phyloP scores from a whole-genome alignment of 1,140 invertebrate genomes.

The Ceratina australensis region DNA sequence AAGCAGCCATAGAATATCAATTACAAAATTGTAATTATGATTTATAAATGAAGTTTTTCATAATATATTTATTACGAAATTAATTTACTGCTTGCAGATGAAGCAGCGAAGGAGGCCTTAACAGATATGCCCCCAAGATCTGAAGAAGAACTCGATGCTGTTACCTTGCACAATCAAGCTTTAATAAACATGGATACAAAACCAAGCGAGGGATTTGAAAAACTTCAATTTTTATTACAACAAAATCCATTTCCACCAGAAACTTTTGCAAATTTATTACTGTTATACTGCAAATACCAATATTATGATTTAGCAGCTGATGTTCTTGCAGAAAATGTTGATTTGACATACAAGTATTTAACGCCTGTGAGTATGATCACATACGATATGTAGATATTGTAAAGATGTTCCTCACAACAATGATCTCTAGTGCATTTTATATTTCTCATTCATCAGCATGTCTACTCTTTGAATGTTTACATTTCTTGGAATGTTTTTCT shows the following conservation, averaged over 20 bases:
- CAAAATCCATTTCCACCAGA: slow-evolving; percentile 98
- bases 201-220: slow-evolving; percentile 96
- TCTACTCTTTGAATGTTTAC: slow-evolving; percentile 69
- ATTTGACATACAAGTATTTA: slow-evolving; percentile 97
- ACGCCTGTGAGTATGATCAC: slow-evolving; percentile 84
- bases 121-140: slow-evolving; percentile 98
- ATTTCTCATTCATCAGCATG: slow-evolving; percentile 56
- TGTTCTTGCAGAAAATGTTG: slow-evolving; percentile 98
- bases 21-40: slow-evolving; percentile 90
- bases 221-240: slow-evolving; percentile 97
- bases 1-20: slow-evolving; percentile 99
- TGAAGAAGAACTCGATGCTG: slow-evolving; percentile 98
- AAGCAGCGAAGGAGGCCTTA: slow-evolving; percentile 94
- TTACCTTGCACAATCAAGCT: slow-evolving; percentile 98
- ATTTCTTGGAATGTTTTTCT: slow-evolving; percentile 65
- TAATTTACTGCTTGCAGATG: slow-evolving; percentile 81
- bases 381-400: neutral
- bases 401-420: neutral
- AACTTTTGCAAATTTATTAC: slow-evolving; percentile 97
- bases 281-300: slow-evolving; percentile 98
- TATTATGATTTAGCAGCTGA: slow-evolving; percentile 99
- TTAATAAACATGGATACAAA: slow-evolving; percentile 95
- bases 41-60: neutral
- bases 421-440: neutral
- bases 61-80: neutral